Percentiles rank a stretch among this genome's conserved stretches.
Evolutionary conservation across 2,888 invertebrate genomes (phyloP).

Genomic region (Julus scandinavius): DNA sequence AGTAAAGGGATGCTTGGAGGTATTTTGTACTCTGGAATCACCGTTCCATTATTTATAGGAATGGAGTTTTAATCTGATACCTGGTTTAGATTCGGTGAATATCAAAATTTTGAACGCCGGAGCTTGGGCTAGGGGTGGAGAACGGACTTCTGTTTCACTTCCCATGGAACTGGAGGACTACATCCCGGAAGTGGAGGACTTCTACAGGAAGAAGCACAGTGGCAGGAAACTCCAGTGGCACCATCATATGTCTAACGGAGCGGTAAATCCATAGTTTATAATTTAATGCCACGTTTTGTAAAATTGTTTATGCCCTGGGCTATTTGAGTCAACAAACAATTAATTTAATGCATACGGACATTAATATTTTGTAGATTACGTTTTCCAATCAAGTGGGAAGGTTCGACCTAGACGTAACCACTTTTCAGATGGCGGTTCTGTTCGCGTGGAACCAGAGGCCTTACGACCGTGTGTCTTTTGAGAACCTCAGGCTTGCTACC

Average conservation of each 20-base stretch:
- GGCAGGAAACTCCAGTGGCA: conserved; percentile 98
- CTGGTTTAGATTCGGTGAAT: conserved; percentile 76
- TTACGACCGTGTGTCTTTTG: conserved; percentile 91
- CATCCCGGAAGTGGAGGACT: conserved; percentile 98
- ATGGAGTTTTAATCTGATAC: no score
- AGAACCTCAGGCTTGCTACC: conserved; percentile 94
- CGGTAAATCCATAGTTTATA: conserved; percentile 68
- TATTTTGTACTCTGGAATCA: conserved; percentile 59
- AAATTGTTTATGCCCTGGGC: no score
- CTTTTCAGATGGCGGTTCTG: conserved; percentile 99
- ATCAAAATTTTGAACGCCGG: conserved; percentile 99
- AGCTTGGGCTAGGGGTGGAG: conserved; percentile 96
- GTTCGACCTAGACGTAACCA: conserved; percentile 98
- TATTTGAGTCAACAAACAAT: no score
- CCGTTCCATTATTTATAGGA: no score
- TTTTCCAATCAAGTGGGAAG: conserved; percentile 92
- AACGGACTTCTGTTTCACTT: conserved; percentile 93
- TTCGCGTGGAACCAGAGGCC: conserved; percentile 99
- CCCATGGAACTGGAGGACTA: conserved; percentile 98
- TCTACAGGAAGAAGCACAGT: conserved; percentile 96
- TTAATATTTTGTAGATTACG: conserved; percentile 74
- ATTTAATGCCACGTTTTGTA: no score
- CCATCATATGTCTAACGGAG: conserved; percentile 99
- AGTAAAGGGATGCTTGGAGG: conserved; percentile 74
- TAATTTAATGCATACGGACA: no score